Base-by-base conservation (phyloP, 2,888 invertebrate species). In the Ariolimax columbianus region DNA sequence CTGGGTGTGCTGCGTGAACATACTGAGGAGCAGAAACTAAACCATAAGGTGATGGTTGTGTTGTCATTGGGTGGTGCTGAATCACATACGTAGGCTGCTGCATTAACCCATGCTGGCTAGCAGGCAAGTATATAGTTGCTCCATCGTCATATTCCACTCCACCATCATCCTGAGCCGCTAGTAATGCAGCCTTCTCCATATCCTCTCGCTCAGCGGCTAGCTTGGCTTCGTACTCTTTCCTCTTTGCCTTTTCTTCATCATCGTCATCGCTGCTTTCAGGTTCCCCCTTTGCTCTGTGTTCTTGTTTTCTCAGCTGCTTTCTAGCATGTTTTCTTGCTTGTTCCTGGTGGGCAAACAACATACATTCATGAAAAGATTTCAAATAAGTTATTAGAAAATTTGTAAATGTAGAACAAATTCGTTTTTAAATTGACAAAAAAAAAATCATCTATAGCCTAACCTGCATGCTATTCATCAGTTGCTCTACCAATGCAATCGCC, bases 251-350 rank as follows among this genome's bases (percentile, higher is more conserved):
- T n/a, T 88, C 88, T 75, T 91, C 90, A 77, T 83, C 86, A 33
- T 89, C 89, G 63, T 83, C 86, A 38, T 89, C 89, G 72, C 87
- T 88, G 51, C 89, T 89, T 55, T 90, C 89, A 33, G 91, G 90
- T 84, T 91, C 91, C 47, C 91, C 92, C 4, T 90, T 89, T 38
- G 90, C 91, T 43, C 90, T 88, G 80, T 91, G 91, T 95, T 97
- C 92, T 94, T 97, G 88, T 40, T 90, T 86, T 72, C 90, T 87
- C 95, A 97, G 91, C 94, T 97, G 88, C 96, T 97, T 94, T 95
- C 97, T 90, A 96, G 97, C 89, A 94, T 98, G 93, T 95, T 97
- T 89, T 95, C 97, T 91, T 96, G 97, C 94, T 95, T 98, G 89
- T 94, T 98, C 83, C 96, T 92, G 92, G 33, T 43, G n/a, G n/a